Percentiles rank a stretch among this genome's conserved stretches.
Evolutionary conservation across 2,888 invertebrate species (phyloP).

Genomic region (Dryocosmus kuriphilus): DNA sequence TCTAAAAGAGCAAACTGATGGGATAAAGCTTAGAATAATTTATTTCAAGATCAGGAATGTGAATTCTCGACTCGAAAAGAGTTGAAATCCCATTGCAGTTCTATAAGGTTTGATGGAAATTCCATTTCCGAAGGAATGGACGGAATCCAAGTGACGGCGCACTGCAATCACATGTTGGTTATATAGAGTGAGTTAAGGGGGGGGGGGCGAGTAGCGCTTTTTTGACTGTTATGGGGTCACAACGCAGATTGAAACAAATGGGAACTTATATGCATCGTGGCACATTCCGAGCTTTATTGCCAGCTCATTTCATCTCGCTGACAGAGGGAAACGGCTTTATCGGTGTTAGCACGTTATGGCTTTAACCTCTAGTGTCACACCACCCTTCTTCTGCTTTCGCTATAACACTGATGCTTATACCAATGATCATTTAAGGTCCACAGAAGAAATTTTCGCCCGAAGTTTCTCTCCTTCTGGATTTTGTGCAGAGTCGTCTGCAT

Average conservation of each 20-base stretch:
- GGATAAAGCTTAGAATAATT: neutral
- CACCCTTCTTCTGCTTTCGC: neutral
- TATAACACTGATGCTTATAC: neutral
- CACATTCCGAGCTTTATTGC: slow-evolving; percentile 71
- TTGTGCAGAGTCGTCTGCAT: neutral
- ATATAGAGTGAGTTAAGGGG: neutral
- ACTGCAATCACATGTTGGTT: neutral
- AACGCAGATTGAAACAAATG: slow-evolving; percentile 74
- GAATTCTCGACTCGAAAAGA: neutral
- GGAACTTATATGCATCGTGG: slow-evolving; percentile 70
- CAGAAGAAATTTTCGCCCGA: neutral
- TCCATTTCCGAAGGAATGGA: neutral
- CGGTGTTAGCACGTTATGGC: slow-evolving; percentile 66
- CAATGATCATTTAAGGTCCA: slow-evolving; percentile 18
- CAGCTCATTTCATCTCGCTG: slow-evolving; percentile 71
- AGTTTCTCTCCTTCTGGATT: neutral
- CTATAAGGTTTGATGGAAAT: neutral
- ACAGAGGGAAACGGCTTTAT: slow-evolving; percentile 65
- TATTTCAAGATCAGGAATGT: neutral
- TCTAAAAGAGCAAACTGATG: neutral
- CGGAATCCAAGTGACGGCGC: neutral
- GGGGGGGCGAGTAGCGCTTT: neutral
- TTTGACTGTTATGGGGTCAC: slow-evolving; percentile 20
- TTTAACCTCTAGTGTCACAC: slow-evolving; percentile 67
- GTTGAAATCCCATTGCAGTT: neutral